Percentiles rank a stretch among this genome's conserved stretches.
Evolutionary conservation across 2,113 vertebrate species (phyloP).

Genomic region (Perca schrenkii): DNA sequence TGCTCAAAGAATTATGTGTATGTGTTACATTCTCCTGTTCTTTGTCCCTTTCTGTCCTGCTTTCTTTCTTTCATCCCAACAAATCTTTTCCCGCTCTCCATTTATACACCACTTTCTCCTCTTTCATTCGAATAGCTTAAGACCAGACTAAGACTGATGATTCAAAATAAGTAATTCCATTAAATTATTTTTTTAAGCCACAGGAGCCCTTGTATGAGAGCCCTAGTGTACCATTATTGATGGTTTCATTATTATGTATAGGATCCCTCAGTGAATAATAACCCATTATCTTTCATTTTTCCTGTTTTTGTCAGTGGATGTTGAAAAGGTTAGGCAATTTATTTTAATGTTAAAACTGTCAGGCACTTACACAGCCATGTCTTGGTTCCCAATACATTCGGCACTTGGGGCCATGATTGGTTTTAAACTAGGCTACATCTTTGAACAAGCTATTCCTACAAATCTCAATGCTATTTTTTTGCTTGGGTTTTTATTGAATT

Average conservation of each 20-base stretch:
- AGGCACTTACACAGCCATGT: constrained; percentile 81
- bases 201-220: constrained; percentile 72
- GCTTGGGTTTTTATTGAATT: constrained; percentile 52
- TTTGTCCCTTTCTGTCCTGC: constrained; percentile 35
- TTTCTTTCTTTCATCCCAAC: constrained; percentile 34
- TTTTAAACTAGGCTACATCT: constrained; percentile 84
- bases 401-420: constrained; percentile 83
- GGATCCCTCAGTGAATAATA: constrained; percentile 86
- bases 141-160: constrained; percentile 76
- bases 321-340: constrained; percentile 89
- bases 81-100: constrained; percentile 29
- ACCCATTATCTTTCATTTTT: constrained; percentile 87
- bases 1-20: constrained; percentile 74
- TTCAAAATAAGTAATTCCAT: constrained; percentile 83
- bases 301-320: constrained; percentile 86
- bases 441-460: constrained; percentile 77
- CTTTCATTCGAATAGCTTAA: constrained; percentile 66
- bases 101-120: constrained; percentile 21
- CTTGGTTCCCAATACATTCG: constrained; percentile 77
- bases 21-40: constrained; percentile 61
- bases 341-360: constrained; percentile 88
- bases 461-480: constrained; percentile 75
- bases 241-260: constrained; percentile 88
- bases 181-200: constrained; percentile 76
- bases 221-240: constrained; percentile 81